Conservation (phyloP, 2,888 invertebrate genomes). For the Agonum fuliginosum region DNA sequence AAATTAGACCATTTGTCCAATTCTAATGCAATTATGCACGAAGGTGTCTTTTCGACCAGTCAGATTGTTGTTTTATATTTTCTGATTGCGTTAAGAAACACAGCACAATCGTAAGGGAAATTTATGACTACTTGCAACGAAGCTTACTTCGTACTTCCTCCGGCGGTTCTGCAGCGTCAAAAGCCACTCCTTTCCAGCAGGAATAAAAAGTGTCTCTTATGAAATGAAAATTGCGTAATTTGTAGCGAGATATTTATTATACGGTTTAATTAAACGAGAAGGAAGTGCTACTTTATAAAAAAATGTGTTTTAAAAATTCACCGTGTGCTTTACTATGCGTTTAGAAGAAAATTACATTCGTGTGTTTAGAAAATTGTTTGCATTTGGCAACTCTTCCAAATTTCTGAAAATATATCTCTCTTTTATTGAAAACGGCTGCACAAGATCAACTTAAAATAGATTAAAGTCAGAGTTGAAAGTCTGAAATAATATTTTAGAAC, state of each 20-base stretch:
- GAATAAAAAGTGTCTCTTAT: conserved; percentile 4
- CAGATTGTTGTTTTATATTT: background rate
- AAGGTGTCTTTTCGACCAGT: background rate
- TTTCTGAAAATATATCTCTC: no score
- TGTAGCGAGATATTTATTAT: background rate
- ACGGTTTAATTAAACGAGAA: background rate
- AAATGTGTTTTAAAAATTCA: no score
- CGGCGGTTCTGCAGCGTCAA: background rate
- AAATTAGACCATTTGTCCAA: no score
- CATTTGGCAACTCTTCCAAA: no score
- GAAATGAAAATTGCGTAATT: conserved; percentile 6
- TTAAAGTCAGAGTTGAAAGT: no score
- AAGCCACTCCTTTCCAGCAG: background rate
- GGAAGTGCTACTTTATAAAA: background rate
- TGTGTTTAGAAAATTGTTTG: no score
- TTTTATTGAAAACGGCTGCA: no score
- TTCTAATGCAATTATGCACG: no score
- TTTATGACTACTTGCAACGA: background rate
- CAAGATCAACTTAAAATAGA: no score
- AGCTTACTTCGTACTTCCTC: background rate
- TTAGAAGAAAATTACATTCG: no score
- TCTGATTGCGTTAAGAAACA: background rate
- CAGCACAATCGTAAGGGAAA: background rate
- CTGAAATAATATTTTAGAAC: no score
- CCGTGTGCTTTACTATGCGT: no score